A percentile compares a stretch with the other conserved stretches of the same genome.
Evolutionary conservation across 2,888 invertebrate genomes (phyloP).

Genomic region (Brenthis hecate): DNA sequence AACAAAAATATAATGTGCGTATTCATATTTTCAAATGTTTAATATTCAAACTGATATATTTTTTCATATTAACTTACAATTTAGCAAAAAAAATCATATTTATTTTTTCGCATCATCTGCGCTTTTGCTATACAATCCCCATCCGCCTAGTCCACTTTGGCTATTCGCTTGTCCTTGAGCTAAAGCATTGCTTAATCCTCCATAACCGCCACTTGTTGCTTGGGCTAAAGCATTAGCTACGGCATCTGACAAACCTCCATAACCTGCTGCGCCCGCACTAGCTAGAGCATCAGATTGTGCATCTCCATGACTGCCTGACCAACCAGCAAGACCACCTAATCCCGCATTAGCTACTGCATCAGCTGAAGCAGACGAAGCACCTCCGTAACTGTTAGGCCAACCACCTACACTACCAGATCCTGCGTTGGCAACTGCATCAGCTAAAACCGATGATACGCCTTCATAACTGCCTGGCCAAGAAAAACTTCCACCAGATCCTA

Average conservation of each 20-base stretch:
- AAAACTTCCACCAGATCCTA: slow-evolving; percentile 21
- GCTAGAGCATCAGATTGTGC: slow-evolving; percentile 41
- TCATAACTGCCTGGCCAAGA: slow-evolving; percentile 24
- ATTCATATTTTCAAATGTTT: background rate
- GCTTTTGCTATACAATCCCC: slow-evolving; percentile 25
- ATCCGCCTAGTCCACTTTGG: slow-evolving; percentile 20
- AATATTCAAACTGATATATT: too few species aligned
- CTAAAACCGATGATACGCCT: slow-evolving; percentile 19
- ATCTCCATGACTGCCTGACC: slow-evolving; percentile 4
- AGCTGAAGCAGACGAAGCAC: slow-evolving; percentile 33
- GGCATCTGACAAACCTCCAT: slow-evolving; percentile 32
- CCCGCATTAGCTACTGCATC: slow-evolving; percentile 35
- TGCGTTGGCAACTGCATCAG: slow-evolving; percentile 29
- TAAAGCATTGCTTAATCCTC: slow-evolving; percentile 22
- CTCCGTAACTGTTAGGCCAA: slow-evolving; percentile 33
- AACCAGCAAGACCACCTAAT: slow-evolving; percentile 25
- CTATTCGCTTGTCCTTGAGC: slow-evolving; percentile 27
- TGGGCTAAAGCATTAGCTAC: slow-evolving; percentile 31
- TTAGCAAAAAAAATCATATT: background rate
- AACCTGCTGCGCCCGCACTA: slow-evolving; percentile 23
- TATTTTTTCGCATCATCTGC: slow-evolving; percentile 20
- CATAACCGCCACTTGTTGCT: slow-evolving; percentile 30
- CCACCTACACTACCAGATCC: slow-evolving; percentile 33
- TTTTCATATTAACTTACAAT: slow-evolving; percentile 14
- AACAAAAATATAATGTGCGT: slow-evolving; percentile 27